Evolutionary conservation across 1,140 invertebrate genomes (phyloP), one percentile per base, ranked within the genome.

Genomic region (Meteorus sp.): DNA sequence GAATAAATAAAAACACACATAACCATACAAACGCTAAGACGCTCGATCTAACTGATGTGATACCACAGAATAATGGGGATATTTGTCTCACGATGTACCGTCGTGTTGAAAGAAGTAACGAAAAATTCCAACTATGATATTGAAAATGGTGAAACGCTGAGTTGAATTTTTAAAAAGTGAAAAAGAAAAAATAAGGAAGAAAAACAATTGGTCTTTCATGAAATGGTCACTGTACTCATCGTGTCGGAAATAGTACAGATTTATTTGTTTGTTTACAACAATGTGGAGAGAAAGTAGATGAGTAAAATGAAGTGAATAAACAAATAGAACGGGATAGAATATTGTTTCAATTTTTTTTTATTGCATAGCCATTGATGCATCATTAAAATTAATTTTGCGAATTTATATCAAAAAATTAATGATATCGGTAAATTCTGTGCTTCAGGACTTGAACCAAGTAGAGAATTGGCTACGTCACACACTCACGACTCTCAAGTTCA

Each of bases 201-300:
- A 37, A 20, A 9, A 35, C 37, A 45, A 53, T 27, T 56, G 64
- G 63, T 68, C 72, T 76, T 77, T 74, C 74, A 79, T 76, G 75
- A 80, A 74, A 80, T 80, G 78, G 78, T 80, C 78, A 79, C 78
- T 80, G 78, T 79, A 76, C 70, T 74, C 74, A 76, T 76, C 72
- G 67, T 60, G n/a, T n/a, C n/a, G 60, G 56, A 45, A 59, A 60
- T 61, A 63, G 29, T 61, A 61, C 62, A 67, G 47, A 60, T 56
- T 58, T 47, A 9, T 17, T 53, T 11, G 19, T 54, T n/a, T 19
- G 7, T 43, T 35, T 7, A 19, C 0, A 23, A 25, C 22, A 23
- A 25, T 7, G 17, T 43, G 6, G 43, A 31, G 20, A 53, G 9
- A 11, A 33, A 25, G 22, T 4, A 29, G 19, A 52, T 23, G 54